These are phyloP conservation scores for Abrostola tripartita DNA, from an alignment of 2,888 invertebrate genomes.

Conservation along the genomic window DNA sequence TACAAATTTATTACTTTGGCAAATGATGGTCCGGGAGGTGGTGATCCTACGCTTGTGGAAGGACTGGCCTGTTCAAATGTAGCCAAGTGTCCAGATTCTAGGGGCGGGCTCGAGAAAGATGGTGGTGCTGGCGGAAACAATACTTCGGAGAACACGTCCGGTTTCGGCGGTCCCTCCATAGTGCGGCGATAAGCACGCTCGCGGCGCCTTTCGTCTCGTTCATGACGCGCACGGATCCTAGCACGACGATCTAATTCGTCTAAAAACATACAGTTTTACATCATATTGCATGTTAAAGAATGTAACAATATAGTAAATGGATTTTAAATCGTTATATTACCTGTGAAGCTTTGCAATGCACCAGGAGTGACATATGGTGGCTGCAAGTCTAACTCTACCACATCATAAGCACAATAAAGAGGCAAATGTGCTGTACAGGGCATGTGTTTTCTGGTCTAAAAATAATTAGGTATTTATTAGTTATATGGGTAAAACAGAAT, in stretches of 20 bases:
- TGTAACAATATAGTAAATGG: too few species aligned
- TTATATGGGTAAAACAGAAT: background rate
- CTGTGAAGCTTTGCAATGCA: constrained; percentile 91
- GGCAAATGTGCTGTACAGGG: constrained; percentile 96
- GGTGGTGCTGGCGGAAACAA: constrained; percentile 76
- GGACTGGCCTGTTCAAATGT: constrained; percentile 51
- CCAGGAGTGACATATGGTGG: constrained; percentile 91
- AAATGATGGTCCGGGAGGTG: constrained; percentile 79
- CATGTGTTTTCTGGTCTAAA: constrained; percentile 88
- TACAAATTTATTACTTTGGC: constrained; percentile 73
- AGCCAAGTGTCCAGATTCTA: constrained; percentile 54
- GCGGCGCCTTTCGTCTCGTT: constrained; percentile 93
- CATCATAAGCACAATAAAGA: constrained; percentile 95
- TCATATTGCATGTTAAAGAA: too few species aligned
- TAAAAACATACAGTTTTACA: constrained; percentile 60
- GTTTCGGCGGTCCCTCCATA: constrained; percentile 90
- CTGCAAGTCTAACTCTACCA: constrained; percentile 95
- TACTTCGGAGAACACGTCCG: constrained; percentile 88
- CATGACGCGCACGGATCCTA: constrained; percentile 90
- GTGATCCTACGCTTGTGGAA: constrained; percentile 64
- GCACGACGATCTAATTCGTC: constrained; percentile 93
- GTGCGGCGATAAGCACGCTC: constrained; percentile 93
- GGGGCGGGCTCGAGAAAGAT: constrained; percentile 62
- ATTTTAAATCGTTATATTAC: constrained; percentile 73
- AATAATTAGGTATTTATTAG: constrained; percentile 26